Evolutionary conservation across 2,113 vertebrate species (phyloP).

Genomic region (Istiophorus platypterus): DNA sequence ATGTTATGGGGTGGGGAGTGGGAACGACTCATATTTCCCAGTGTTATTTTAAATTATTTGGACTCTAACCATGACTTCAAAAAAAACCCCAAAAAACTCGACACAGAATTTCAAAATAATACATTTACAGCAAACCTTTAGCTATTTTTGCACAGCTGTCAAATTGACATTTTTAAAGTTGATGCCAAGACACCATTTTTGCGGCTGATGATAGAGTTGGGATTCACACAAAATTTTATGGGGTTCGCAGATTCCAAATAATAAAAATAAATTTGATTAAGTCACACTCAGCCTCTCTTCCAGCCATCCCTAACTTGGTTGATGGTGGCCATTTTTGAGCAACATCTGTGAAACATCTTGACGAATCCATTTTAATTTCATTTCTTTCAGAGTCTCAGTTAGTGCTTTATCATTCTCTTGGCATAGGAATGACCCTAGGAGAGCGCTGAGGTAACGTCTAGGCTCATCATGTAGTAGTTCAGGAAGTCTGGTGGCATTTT

Average conservation of each 20-base stretch:
- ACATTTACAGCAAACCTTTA: no score
- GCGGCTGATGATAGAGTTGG: background rate
- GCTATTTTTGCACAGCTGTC: no score
- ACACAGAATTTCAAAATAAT: no score
- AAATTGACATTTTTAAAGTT: no score
- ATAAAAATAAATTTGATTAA: background rate
- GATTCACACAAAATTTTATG: background rate
- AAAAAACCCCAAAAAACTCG: no score
- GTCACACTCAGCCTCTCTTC: no score
- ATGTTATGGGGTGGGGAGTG: no score
- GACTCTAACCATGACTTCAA: no score
- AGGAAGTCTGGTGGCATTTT: background rate
- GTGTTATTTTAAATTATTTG: no score
- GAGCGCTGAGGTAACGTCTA: background rate
- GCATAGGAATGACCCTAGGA: background rate
- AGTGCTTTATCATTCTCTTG: background rate
- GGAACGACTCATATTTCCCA: no score
- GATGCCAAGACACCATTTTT: no score
- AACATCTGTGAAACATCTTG: background rate
- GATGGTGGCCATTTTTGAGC: background rate
- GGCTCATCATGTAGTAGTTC: background rate
- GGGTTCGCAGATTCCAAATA: background rate
- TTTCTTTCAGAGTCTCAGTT: background rate
- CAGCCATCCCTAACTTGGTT: background rate
- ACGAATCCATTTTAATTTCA: background rate